phyloP scores from a whole-genome alignment of 1,140 invertebrate species.

The Drosophila gunungcola region DNA sequence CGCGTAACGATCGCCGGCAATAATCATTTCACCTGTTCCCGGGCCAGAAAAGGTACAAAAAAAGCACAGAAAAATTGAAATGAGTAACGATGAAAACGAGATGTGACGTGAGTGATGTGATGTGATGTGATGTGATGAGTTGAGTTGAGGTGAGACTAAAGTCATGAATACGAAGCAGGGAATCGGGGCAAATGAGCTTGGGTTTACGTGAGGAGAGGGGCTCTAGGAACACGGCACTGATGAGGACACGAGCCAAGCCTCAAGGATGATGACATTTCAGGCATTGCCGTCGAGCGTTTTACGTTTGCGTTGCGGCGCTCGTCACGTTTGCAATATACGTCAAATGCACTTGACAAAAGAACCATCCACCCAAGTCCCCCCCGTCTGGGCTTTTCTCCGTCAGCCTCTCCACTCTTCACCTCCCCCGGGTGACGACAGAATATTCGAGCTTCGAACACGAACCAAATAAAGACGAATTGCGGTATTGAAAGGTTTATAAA shows the following conservation, averaged over 20 bases:
- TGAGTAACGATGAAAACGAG: slow-evolving; percentile 21
- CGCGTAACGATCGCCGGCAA: slow-evolving; percentile 91
- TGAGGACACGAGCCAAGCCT: slow-evolving; percentile 8
- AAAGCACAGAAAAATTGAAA: slow-evolving; percentile 18
- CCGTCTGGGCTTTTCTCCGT: background rate
- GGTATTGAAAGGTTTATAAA: slow-evolving; percentile 81
- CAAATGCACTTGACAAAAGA: slow-evolving; percentile 77
- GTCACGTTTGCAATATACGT: slow-evolving; percentile 84
- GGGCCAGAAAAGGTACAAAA: slow-evolving; percentile 16
- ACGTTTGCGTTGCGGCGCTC: slow-evolving; percentile 39
- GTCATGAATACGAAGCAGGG: slow-evolving; percentile 59
- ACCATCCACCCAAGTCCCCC: slow-evolving; percentile 2
- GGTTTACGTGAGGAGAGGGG: slow-evolving; percentile 25
- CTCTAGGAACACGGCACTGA: background rate
- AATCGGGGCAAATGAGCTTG: slow-evolving; percentile 35
- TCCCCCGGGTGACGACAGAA: slow-evolving; percentile 47
- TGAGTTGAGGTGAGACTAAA: slow-evolving; percentile 46
- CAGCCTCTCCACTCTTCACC: slow-evolving; percentile 6
- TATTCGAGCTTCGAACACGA: slow-evolving; percentile 79
- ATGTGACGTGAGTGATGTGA: slow-evolving; percentile 1
- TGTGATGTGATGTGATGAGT: slow-evolving; percentile 6
- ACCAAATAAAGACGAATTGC: slow-evolving; percentile 84
- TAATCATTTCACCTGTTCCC: slow-evolving; percentile 92
- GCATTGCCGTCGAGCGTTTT: slow-evolving; percentile 24
- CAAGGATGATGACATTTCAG: slow-evolving; percentile 62